phyloP scores from a whole-genome alignment of 2,888 invertebrate species.

The Andrena bicolor region DNA sequence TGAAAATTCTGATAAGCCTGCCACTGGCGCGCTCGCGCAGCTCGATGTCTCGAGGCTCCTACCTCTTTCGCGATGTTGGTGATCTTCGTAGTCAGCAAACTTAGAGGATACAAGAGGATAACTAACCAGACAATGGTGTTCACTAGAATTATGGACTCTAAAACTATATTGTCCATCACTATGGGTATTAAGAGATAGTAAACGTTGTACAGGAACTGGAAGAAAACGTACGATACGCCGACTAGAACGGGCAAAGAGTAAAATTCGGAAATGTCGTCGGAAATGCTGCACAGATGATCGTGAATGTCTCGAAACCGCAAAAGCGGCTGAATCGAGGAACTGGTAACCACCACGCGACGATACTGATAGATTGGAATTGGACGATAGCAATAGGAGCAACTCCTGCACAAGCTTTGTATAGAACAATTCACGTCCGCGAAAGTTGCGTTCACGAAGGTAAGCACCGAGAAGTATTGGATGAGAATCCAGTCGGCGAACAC shows the following conservation, averaged over 20 bases:
- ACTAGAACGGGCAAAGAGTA: constrained; percentile 62
- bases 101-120: constrained; percentile 32
- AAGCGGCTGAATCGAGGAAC: constrained; percentile 29
- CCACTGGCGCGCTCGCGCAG: background rate
- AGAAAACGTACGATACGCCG: constrained; percentile 32
- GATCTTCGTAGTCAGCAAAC: constrained; percentile 48
- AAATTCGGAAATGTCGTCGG: constrained; percentile 57
- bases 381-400: background rate
- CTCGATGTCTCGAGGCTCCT: background rate
- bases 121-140: constrained; percentile 34
- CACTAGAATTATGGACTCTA: background rate
- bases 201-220: constrained; percentile 53
- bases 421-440: constrained; percentile 59
- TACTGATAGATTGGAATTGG: background rate
- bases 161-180: background rate
- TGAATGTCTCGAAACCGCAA: constrained; percentile 53
- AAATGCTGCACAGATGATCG: constrained; percentile 55
- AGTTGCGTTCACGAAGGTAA: constrained; percentile 35
- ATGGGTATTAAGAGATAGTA: constrained; percentile 51
- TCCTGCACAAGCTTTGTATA: constrained; percentile 5
- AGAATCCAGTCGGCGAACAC: constrained; percentile 47
- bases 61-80: constrained; percentile 56
- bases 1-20: background rate
- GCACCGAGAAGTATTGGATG: constrained; percentile 60
- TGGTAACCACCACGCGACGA: constrained; percentile 34